phyloP scores from a whole-genome alignment of 2,888 invertebrate species.

The Alloplasta piceator region DNA sequence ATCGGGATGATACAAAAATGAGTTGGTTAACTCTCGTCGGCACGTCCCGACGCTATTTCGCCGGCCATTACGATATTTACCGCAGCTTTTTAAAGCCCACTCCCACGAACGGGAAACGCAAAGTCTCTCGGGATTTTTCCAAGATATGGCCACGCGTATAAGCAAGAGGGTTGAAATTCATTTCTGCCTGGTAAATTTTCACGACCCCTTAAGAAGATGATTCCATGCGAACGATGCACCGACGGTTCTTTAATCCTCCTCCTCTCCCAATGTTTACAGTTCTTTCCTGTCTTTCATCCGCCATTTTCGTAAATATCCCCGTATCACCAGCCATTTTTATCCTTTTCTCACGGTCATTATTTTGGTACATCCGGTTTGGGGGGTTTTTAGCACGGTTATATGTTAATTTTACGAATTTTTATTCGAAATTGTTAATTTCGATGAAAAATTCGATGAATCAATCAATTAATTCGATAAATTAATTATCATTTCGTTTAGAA shows the following conservation, averaged over 20 bases:
- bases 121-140: constrained; percentile 43
- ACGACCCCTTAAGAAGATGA: constrained; percentile 50
- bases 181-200: constrained; percentile 51
- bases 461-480: too few relatives aligned
- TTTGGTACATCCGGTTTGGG: too few relatives aligned
- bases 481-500: too few relatives aligned
- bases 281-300: constrained; percentile 46
- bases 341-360: neutral
- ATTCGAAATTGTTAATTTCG: too few relatives aligned
- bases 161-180: constrained; percentile 10
- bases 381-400: too few relatives aligned
- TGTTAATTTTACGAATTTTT: too few relatives aligned
- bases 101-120: constrained; percentile 48
- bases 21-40: constrained; percentile 81
- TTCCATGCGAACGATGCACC: constrained; percentile 58
- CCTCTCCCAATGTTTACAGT: constrained; percentile 55
- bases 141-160: neutral
- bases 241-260: constrained; percentile 50
- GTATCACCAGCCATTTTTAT: neutral
- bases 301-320: constrained; percentile 52
- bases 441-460: too few relatives aligned
- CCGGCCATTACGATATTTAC: constrained; percentile 80
- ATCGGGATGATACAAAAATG: constrained; percentile 75
- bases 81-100: constrained; percentile 68
- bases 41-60: constrained; percentile 80